These are phyloP conservation scores for Caenorhabditis remanei DNA, from an alignment of 1,140 invertebrate species.

Conservation along the genomic window DNA sequence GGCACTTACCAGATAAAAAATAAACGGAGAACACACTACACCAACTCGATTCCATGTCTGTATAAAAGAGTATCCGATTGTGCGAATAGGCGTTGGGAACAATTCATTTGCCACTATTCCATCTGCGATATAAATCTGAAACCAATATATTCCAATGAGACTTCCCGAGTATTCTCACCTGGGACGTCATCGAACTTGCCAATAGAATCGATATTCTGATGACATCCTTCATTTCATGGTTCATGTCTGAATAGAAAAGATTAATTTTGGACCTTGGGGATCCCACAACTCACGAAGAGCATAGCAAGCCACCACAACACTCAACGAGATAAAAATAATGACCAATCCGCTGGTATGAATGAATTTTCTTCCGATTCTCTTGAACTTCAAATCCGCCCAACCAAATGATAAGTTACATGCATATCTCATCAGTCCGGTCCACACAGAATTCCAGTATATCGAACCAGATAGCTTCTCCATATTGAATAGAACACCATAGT, in stretches of 20 bases:
- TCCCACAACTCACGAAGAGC: slow-evolving; percentile 38
- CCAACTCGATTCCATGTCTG: slow-evolving; percentile 64
- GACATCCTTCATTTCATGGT: slow-evolving; percentile 52
- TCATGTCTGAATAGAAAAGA: not conserved
- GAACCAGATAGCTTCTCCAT: slow-evolving; percentile 66
- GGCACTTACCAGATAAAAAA: slow-evolving; percentile 63
- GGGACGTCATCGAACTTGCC: slow-evolving; percentile 61
- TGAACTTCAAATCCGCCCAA: slow-evolving; percentile 51
- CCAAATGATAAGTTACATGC: slow-evolving; percentile 60
- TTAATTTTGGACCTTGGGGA: not conserved
- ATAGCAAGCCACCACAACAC: slow-evolving; percentile 42
- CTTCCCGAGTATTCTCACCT: slow-evolving; percentile 23
- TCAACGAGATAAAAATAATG: slow-evolving; percentile 45
- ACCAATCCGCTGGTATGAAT: slow-evolving; percentile 56
- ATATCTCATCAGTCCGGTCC: slow-evolving; percentile 59
- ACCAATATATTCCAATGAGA: not conserved
- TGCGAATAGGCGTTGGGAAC: slow-evolving; percentile 64
- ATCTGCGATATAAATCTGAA: slow-evolving; percentile 66
- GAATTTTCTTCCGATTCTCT: slow-evolving; percentile 60
- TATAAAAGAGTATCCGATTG: slow-evolving; percentile 60
- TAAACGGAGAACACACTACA: slow-evolving; percentile 58
- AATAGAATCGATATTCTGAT: slow-evolving; percentile 49
- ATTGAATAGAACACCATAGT: slow-evolving; percentile 68
- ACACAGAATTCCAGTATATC: slow-evolving; percentile 65
- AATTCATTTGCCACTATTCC: slow-evolving; percentile 62